These are phyloP conservation scores for Brachionus manjavacas DNA, from an alignment of 1,140 invertebrate species.

Conservation along the genomic window DNA sequence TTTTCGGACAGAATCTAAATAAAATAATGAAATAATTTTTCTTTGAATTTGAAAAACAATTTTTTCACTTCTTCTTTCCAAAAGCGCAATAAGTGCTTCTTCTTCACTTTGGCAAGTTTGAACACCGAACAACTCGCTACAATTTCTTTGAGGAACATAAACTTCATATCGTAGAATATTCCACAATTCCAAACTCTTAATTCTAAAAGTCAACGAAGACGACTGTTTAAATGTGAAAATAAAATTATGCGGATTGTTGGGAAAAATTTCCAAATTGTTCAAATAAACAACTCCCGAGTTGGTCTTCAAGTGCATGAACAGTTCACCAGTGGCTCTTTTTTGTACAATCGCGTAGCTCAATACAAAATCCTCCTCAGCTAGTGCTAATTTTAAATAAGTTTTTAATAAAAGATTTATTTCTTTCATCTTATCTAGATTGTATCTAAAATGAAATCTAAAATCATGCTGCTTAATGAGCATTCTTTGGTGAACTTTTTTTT, in stretches of 20 bases:
- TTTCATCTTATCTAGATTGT: background rate
- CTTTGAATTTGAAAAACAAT: background rate
- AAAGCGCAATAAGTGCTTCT: background rate
- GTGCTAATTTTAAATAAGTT: background rate
- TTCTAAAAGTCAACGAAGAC: background rate
- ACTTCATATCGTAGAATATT: background rate
- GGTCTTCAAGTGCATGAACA: slow-evolving; percentile 5
- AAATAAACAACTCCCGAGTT: background rate
- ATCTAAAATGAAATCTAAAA: slow-evolving; percentile 2
- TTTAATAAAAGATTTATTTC: background rate
- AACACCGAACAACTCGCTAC: background rate
- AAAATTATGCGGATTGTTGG: background rate
- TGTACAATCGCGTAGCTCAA: background rate
- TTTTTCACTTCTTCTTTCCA: background rate
- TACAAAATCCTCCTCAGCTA: background rate
- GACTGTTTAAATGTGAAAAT: slow-evolving; percentile 12
- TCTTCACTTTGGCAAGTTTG: background rate
- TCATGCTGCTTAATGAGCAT: background rate
- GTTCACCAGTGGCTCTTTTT: background rate
- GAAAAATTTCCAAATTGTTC: background rate
- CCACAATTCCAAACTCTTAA: slow-evolving; percentile 3
- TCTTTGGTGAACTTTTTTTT: background rate
- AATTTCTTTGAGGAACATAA: background rate
- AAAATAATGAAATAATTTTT: background rate
- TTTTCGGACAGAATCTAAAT: background rate